A percentile compares a stretch with the other conserved stretches of the same genome.
phyloP scores from a whole-genome alignment of 2,888 invertebrate species.

The Drosophila formosana region DNA sequence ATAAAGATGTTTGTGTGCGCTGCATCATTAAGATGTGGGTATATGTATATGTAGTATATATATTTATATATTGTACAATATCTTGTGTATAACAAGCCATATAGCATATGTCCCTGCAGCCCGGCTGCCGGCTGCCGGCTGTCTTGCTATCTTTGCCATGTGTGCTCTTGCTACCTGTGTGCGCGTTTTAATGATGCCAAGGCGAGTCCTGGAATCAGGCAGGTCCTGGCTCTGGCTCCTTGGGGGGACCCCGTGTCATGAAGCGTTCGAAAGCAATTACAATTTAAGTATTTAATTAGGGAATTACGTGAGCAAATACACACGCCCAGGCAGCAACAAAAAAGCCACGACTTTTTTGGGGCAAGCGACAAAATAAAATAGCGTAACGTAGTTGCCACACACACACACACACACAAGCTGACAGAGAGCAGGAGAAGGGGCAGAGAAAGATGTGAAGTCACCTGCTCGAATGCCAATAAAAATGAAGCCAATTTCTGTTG shows the following conservation, averaged over 20 bases:
- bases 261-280: slow-evolving; percentile 80
- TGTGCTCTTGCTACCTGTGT: slow-evolving; percentile 20
- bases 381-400: slow-evolving; percentile 62
- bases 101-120: slow-evolving; percentile 41
- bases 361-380: slow-evolving; percentile 50
- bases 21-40: slow-evolving; percentile 39
- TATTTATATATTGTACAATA: not conserved
- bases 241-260: slow-evolving; percentile 40
- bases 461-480: slow-evolving; percentile 69
- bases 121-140: slow-evolving; percentile 4
- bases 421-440: not conserved
- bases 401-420: slow-evolving; percentile 42
- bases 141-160: not conserved
- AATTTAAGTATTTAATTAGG: slow-evolving; percentile 81
- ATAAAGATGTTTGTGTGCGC: slow-evolving; percentile 4
- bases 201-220: slow-evolving; percentile 33
- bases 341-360: slow-evolving; percentile 8
- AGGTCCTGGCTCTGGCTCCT: not conserved
- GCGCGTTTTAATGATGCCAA: slow-evolving; percentile 62
- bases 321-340: slow-evolving; percentile 23
- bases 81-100: slow-evolving; percentile 39
- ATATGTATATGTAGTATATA: not conserved
- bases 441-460: not conserved
- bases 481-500: slow-evolving; percentile 73
- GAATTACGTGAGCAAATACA: slow-evolving; percentile 74